phyloP scores from a whole-genome alignment of 2,797 vertebrate genomes.

The Poeciliopsis infans region DNA sequence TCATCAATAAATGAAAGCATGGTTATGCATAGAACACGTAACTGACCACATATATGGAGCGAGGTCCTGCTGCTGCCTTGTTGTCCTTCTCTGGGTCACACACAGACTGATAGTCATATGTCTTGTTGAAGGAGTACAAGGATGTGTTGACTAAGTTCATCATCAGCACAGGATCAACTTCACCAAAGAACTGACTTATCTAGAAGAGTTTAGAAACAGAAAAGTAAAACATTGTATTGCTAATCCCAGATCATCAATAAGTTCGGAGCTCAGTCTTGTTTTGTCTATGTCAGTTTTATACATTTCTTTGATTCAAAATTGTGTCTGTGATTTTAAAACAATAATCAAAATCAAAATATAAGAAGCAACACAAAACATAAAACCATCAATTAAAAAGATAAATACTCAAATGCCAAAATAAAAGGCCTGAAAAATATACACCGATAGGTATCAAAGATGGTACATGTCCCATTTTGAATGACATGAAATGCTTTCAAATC shows the following conservation, averaged over 20 bases:
- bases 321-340: not conserved
- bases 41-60: slow-evolving; percentile 91
- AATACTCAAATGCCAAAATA: slow-evolving; percentile 1
- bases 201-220: slow-evolving; percentile 57
- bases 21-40: not conserved
- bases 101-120: slow-evolving; percentile 96
- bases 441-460: slow-evolving; percentile 50
- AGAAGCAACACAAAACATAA: slow-evolving; percentile 22
- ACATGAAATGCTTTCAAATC: slow-evolving; percentile 49
- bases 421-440: slow-evolving; percentile 26
- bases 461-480: slow-evolving; percentile 52
- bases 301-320: not conserved
- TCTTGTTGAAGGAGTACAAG: slow-evolving; percentile 94
- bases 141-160: slow-evolving; percentile 91
- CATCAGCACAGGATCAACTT: slow-evolving; percentile 96
- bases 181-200: slow-evolving; percentile 98
- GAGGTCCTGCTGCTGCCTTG: slow-evolving; percentile 90
- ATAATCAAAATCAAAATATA: not conserved
- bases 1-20: not conserved
- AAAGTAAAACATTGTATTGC: slow-evolving; percentile 7
- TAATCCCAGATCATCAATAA: slow-evolving; percentile 9
- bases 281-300: not conserved
- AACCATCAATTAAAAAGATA: slow-evolving; percentile 8
- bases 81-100: slow-evolving; percentile 93
- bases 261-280: not conserved